phyloP scores from a whole-genome alignment of 2,797 vertebrate genomes.

The Coregonus suidteri region DNA sequence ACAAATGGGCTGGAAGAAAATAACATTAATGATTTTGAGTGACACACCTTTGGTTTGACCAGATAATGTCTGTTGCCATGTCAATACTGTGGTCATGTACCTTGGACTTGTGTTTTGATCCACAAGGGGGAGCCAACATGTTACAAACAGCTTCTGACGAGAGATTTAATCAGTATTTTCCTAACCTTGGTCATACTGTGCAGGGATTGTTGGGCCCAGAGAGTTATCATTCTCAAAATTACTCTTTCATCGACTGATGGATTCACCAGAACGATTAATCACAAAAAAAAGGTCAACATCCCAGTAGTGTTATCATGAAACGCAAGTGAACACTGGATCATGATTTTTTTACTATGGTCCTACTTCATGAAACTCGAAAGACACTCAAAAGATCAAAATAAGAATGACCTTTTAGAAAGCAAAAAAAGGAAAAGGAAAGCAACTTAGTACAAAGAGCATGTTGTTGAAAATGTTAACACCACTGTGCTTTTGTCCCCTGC shows the following conservation, averaged over 20 bases:
- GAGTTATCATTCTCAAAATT: background rate
- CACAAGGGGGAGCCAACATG: background rate
- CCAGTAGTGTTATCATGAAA: background rate
- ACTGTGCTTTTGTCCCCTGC: background rate
- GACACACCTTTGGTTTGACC: too few relatives aligned
- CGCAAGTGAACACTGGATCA: background rate
- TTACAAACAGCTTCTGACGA: background rate
- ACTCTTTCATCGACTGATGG: background rate
- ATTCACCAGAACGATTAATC: background rate
- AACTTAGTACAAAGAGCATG: background rate
- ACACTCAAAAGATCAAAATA: background rate
- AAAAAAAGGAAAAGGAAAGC: background rate
- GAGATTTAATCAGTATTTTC: background rate
- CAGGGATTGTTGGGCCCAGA: background rate
- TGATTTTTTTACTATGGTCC: background rate
- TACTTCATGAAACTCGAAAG: background rate
- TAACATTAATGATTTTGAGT: too few relatives aligned
- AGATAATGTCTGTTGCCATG: background rate
- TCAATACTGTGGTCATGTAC: background rate
- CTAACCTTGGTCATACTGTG: background rate
- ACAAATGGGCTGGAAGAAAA: too few relatives aligned
- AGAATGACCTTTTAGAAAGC: background rate
- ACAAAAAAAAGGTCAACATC: background rate
- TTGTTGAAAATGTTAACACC: background rate
- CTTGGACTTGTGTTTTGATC: background rate